phyloP scores from a whole-genome alignment of 2,113 vertebrate species.

The Oryctolagus cuniculus region mOryCun1.1 NC_091434.1:39723001-39723500 shows the following conservation, averaged over 20 bases:
- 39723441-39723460: background rate
- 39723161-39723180: background rate
- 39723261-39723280: background rate
- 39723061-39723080: background rate
- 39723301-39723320: background rate
- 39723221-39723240: background rate
- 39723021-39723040: background rate
- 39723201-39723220: background rate
- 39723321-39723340: slow-evolving; percentile 34
- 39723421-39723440: background rate
- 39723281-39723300: background rate
- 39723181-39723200: background rate
- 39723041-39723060: background rate
- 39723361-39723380: background rate
- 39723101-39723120: background rate
- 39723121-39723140: background rate
- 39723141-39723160: background rate
- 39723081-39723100: background rate
- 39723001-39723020: background rate
- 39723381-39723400: background rate
- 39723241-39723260: background rate
- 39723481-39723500: background rate
- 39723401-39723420: background rate
- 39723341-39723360: background rate
- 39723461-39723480: background rate